Percentiles rank a stretch among this genome's conserved stretches.
phyloP scores from a whole-genome alignment of 2,797 vertebrate genomes.

The Oceanodroma leucorhoa region DNA sequence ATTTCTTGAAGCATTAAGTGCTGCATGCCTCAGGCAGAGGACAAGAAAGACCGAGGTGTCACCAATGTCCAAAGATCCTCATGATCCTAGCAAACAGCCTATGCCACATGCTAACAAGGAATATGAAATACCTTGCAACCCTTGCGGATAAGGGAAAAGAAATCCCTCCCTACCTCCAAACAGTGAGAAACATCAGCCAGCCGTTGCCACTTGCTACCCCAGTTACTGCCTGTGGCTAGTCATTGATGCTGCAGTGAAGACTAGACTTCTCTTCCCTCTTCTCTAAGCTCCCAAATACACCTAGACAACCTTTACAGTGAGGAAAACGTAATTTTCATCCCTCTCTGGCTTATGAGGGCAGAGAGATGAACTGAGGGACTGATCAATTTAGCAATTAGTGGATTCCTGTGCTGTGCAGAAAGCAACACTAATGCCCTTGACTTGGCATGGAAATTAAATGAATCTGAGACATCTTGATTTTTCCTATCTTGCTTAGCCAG shows the following conservation, averaged over 20 bases:
- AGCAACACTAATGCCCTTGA: background rate
- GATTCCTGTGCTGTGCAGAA: background rate
- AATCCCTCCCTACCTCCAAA: background rate
- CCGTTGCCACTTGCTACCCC: background rate
- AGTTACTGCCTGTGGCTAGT: background rate
- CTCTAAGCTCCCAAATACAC: background rate
- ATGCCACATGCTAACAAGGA: background rate
- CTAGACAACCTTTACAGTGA: background rate
- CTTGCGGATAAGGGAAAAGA: background rate
- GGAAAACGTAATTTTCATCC: background rate
- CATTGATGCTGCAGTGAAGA: background rate
- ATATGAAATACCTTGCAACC: background rate
- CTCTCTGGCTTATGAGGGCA: background rate
- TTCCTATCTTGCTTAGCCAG: background rate
- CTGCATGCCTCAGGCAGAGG: background rate
- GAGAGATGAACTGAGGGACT: background rate
- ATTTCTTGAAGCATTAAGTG: background rate
- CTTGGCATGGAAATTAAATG: background rate
- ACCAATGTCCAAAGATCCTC: background rate
- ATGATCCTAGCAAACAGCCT: background rate
- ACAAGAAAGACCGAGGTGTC: background rate
- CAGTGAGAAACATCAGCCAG: background rate
- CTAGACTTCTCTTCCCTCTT: background rate
- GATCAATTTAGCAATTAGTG: background rate
- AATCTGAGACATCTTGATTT: background rate